Evolutionary conservation across 2,113 vertebrate species (phyloP).

Genomic region (Natator depressus): DNA sequence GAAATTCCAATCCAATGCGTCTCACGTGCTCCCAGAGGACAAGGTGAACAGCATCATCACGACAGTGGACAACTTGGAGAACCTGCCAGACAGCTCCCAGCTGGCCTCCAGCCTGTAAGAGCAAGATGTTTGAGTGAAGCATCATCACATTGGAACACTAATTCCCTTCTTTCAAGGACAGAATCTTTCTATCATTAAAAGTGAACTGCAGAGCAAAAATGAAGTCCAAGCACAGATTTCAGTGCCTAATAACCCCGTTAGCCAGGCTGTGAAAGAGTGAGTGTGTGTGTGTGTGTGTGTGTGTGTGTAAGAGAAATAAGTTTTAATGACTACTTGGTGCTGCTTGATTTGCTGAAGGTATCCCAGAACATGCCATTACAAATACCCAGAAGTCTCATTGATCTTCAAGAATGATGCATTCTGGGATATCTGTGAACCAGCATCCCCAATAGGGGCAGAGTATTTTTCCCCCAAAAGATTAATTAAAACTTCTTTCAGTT

Average conservation of each 20-base stretch:
- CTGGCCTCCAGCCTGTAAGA: conserved; percentile 79
- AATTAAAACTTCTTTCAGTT: background rate
- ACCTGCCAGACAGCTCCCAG: conserved; percentile 69
- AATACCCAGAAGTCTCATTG: background rate
- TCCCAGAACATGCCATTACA: background rate
- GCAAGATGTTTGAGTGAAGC: background rate
- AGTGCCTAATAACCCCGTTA: background rate
- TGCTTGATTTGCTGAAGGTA: conserved; percentile 1
- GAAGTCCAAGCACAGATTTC: background rate
- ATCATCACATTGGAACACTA: background rate
- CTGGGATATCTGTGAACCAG: background rate
- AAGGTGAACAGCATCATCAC: conserved; percentile 79
- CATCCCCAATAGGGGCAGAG: background rate
- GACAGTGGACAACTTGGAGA: conserved; percentile 79
- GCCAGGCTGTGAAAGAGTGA: background rate
- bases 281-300: background rate
- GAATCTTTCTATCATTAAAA: background rate
- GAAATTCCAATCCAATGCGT: conserved; percentile 86
- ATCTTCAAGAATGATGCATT: background rate
- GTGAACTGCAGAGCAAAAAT: background rate
- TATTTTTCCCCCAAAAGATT: background rate
- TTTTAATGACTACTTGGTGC: background rate
- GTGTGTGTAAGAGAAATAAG: background rate
- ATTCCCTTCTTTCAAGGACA: conserved; percentile 37
- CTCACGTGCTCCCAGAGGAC: conserved; percentile 75